Percentiles rank a stretch among this genome's conserved stretches.
phyloP scores from a whole-genome alignment of 2,888 invertebrate genomes.

The Oscheius sp. region DNA sequence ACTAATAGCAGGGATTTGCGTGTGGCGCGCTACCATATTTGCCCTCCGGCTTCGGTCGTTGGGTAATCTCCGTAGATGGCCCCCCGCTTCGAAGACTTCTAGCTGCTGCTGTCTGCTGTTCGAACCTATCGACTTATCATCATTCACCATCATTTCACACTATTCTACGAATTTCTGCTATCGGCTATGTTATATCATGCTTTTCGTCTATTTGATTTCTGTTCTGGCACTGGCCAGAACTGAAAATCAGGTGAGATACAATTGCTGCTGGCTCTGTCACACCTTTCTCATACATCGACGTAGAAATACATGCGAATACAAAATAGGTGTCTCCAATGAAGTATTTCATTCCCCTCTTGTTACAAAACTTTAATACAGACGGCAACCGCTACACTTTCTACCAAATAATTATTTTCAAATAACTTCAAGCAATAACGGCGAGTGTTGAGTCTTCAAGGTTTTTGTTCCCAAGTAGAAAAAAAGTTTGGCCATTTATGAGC shows the following conservation, averaged over 20 bases:
- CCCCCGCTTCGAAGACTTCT: constrained; percentile 25
- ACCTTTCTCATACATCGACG: too few species aligned
- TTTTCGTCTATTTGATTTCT: neutral
- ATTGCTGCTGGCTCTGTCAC: too few species aligned
- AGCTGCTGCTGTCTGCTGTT: constrained; percentile 28
- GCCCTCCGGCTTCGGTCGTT: constrained; percentile 28
- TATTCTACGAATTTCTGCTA: neutral
- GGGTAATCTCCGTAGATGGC: constrained; percentile 37
- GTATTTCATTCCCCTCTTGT: too few species aligned
- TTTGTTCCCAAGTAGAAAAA: too few species aligned
- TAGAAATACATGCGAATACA: too few species aligned
- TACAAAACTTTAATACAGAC: too few species aligned
- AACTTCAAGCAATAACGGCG: too few species aligned
- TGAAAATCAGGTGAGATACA: neutral
- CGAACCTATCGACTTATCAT: neutral
- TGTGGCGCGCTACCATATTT: constrained; percentile 31
- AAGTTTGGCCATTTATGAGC: too few species aligned
- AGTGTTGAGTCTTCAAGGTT: too few species aligned
- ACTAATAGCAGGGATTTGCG: constrained; percentile 20
- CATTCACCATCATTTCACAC: neutral
- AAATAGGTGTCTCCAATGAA: too few species aligned
- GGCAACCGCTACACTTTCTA: too few species aligned
- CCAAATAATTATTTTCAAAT: too few species aligned
- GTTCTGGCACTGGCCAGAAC: neutral
- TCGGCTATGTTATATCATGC: constrained; percentile 29